Evolutionary conservation across 2,113 vertebrate species (phyloP).

Genomic region (Tenrec ecaudatus): DNA sequence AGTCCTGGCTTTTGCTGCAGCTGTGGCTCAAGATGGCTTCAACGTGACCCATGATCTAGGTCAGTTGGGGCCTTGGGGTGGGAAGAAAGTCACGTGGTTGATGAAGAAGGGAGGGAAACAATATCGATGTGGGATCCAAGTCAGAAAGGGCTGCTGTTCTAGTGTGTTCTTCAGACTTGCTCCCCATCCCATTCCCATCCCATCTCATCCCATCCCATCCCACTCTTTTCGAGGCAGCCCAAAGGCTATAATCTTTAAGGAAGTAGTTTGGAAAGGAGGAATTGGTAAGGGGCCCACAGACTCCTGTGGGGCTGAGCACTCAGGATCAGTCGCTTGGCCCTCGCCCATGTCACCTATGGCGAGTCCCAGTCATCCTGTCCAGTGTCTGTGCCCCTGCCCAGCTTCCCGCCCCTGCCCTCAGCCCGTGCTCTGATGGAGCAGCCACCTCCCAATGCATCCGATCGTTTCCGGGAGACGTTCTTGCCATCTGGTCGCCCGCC

Average conservation of each 20-base stretch:
- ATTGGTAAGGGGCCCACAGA: neutral
- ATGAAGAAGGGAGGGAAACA: neutral
- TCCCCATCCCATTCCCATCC: neutral
- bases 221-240: neutral
- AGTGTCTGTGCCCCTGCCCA: neutral
- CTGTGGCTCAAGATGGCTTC: constrained; percentile 94
- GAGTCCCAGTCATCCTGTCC: neutral
- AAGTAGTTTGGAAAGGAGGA: neutral
- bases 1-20: constrained; percentile 90
- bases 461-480: constrained; percentile 92
- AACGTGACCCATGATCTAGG: constrained; percentile 97
- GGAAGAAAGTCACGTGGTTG: constrained; percentile 33
- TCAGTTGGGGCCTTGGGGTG: constrained; percentile 83
- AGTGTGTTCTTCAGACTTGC: constrained; percentile 23
- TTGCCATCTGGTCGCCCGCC: constrained; percentile 89
- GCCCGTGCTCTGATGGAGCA: constrained; percentile 91
- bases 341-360: neutral
- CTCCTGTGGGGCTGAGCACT: neutral
- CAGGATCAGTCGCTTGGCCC: neutral
- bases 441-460: constrained; percentile 89
- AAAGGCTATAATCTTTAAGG: too few species aligned
- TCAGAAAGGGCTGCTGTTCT: constrained; percentile 40
- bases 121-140: constrained; percentile 30
- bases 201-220: too few species aligned
- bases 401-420: constrained; percentile 74